Evolutionary conservation across 2,888 invertebrate species (phyloP), one percentile per base, ranked within the genome.

Genomic region (Agonopterix alstromeriana): DNA sequence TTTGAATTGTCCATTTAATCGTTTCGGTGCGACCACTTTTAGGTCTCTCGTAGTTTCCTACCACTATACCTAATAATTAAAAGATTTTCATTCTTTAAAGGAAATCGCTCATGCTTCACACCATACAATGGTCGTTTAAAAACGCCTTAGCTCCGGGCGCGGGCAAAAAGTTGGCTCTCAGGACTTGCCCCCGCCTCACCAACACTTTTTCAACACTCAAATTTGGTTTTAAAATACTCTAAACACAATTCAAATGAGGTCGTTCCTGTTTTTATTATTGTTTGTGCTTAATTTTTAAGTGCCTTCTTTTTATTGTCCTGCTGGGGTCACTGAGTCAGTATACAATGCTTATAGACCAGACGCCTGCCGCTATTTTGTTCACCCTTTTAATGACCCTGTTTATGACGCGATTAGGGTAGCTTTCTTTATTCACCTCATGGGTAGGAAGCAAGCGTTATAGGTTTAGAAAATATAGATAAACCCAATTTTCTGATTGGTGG

Each of bases 141-240:
- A 73, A 70, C 67, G 61, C 66, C 72, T 75, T 67, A 73, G 67
- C 60, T 60, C 51, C 55, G 51, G 36, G 48, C 56, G 58, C 50
- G 59, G 60, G 71, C 68, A 70, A 73, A 75, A 75, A 70, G 61
- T 66, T 58, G 54, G 47, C 57, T 55, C 56, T 58, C 38, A 54
- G 59, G 53, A 51, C 49, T 50, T 49, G 48, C 42, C 43, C 45
- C 53, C 40, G 54, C 58, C 45, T 51, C 52, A 53, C 47, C 50
- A 5, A 27, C 27, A 27, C 27, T 27, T 27, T 53, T 55, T 59
- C 54, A 53, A 49, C 55, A 56, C 55, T 52, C 45, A 66, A 69
- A 67, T 70, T 72, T 60, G 58, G 61, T 63, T 70, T 65, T 55
- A 66, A 70, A 65, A 69, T 57, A 55, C 51, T 55, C 54, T 52